Evolutionary conservation across 2,888 invertebrate genomes (phyloP), one percentile per base, ranked within the genome.

Genomic region (Idaea aversata): DNA sequence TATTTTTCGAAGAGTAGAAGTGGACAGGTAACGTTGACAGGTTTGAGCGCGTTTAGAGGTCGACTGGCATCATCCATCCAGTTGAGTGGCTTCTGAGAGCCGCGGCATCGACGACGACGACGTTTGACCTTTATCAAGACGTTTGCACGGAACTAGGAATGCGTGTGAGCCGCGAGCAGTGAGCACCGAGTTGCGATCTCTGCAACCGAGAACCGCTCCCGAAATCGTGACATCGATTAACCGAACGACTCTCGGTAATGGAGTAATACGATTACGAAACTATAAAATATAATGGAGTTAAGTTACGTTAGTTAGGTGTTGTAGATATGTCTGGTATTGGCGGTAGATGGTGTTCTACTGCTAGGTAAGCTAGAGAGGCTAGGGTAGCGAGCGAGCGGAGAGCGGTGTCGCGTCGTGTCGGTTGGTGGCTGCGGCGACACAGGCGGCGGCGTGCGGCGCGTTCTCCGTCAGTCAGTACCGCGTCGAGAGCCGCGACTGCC

Each of bases 201-300:
- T 3, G 25, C 25, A 25, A 25, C 80, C 78, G 76, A 80, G 79
- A 78, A 81, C 80, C 86, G 84, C 86, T 88, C 89, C 89, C 86
- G 88, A 84, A 89, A 87, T 90, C 89, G 88, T 89, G 90, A 89
- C 88, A 87, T 85, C 87, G 86, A 88, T 88, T 88, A 87, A 85
- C 87, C 81, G 81, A 88, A 77, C 82, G 84, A 84, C 83, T 84
- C 84, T 81, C 86, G 79, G 86, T 88, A 90, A 90, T 90, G 88
- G 83, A 88, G 86, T 88, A 85, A 88, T 83, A 85, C 84, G 84
- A 84, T 92, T 91, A 90, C 91, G 90, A 91, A 91, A 92, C 87
- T 90, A 89, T 89, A 89, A 89, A 88, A 88, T 89, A 89, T 89
- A 88, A 88, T 87, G 86, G 88, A 88, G 87, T 90, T 90, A 88